A percentile compares a stretch with the other conserved stretches of the same genome.
These are phyloP conservation scores for Volucella zonaria DNA, from an alignment of 2,888 invertebrate species.

Conservation along the genomic window DNA sequence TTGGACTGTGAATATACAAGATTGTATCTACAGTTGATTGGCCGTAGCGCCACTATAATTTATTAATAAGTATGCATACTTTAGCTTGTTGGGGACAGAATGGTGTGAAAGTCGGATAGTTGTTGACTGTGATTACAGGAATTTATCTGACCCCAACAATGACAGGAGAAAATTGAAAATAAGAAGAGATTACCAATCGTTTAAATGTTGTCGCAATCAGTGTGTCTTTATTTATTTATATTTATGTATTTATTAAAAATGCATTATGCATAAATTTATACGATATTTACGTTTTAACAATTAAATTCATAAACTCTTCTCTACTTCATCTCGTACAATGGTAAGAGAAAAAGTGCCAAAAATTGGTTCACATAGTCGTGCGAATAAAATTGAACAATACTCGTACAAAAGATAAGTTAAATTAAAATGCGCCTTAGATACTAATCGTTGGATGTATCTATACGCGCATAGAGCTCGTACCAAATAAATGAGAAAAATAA, in stretches of 20 bases:
- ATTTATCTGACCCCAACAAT: too few relatives aligned
- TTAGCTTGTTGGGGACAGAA: too few relatives aligned
- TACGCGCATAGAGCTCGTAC: conserved; percentile 30
- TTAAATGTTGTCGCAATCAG: too few relatives aligned
- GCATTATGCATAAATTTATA: conserved; percentile 33
- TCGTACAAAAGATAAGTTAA: conserved; percentile 38
- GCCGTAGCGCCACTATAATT: too few relatives aligned
- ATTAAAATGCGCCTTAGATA: conserved; percentile 27
- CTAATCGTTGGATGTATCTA: conserved; percentile 68
- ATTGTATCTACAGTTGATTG: too few relatives aligned
- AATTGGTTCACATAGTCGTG: conserved; percentile 16
- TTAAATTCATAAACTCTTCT: conserved; percentile 24
- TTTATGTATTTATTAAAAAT: too few relatives aligned
- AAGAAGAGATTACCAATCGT: too few relatives aligned
- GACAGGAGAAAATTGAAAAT: too few relatives aligned
- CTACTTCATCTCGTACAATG: conserved; percentile 4
- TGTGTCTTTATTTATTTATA: not conserved
- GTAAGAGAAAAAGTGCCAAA: conserved; percentile 4
- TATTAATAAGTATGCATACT: too few relatives aligned
- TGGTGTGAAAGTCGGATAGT: too few relatives aligned
- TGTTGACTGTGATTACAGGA: too few relatives aligned
- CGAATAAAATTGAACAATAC: conserved; percentile 3
- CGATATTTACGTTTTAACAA: conserved; percentile 5
- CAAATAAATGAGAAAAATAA: conserved; percentile 6
- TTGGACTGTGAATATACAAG: too few relatives aligned